Evolutionary conservation across 2,797 vertebrate species (phyloP).

Genomic region (Gephyroberyx darwinii): DNA sequence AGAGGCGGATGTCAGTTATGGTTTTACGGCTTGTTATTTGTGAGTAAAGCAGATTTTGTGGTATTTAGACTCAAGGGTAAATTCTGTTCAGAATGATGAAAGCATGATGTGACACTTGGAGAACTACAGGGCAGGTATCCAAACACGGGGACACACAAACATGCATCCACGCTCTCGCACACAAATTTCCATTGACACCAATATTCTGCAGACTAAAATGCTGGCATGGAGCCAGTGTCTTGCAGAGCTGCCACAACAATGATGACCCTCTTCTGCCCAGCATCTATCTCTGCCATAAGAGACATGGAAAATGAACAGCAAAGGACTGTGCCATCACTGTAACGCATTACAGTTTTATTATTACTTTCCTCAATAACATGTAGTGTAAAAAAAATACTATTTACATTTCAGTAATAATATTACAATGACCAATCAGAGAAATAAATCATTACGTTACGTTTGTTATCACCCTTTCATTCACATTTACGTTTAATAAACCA

Average conservation of each 20-base stretch:
- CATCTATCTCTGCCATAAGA: slow-evolving; percentile 21
- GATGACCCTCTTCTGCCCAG: slow-evolving; percentile 7
- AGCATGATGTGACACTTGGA: slow-evolving; percentile 41
- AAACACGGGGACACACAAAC: slow-evolving; percentile 12
- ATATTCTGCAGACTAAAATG: slow-evolving; percentile 17
- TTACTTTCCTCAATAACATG: too few species aligned
- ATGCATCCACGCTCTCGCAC: slow-evolving; percentile 7
- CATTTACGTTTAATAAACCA: too few species aligned
- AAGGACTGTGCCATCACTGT: slow-evolving; percentile 23
- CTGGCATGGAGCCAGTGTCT: slow-evolving; percentile 31
- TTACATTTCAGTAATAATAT: too few species aligned
- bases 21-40: slow-evolving; percentile 46
- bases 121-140: slow-evolving; percentile 37
- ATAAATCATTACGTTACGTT: too few species aligned
- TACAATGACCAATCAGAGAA: too few species aligned
- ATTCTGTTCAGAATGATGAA: slow-evolving; percentile 42
- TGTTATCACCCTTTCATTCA: too few species aligned
- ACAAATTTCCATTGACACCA: slow-evolving; percentile 15
- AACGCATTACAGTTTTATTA: too few species aligned
- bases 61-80: slow-evolving; percentile 49
- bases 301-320: not conserved
- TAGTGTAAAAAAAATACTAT: too few species aligned
- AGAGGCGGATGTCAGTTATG: slow-evolving; percentile 56
- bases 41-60: slow-evolving; percentile 56
- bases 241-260: slow-evolving; percentile 27